Evolutionary conservation across 2,797 vertebrate genomes (phyloP).

Genomic region (Stomatorhinus walkeri): DNA sequence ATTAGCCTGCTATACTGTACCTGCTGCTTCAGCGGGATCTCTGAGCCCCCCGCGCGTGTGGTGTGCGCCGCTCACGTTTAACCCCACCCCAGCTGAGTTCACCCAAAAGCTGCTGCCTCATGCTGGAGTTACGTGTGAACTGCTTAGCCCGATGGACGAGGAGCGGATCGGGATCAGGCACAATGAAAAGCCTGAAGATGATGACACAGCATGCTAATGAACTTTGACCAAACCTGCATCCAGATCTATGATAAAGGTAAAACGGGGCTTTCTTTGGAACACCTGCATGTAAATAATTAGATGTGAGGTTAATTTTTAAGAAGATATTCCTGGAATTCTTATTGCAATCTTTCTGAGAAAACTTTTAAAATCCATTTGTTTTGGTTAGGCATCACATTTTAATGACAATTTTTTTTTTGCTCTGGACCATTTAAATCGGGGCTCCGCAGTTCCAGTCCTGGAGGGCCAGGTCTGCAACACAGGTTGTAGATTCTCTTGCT

Average conservation of each 20-base stretch:
- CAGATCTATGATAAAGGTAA: background rate
- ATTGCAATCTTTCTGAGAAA: background rate
- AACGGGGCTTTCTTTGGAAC: background rate
- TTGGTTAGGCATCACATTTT: background rate
- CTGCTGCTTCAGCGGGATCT: background rate
- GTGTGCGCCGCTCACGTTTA: constrained; percentile 21
- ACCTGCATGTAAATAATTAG: background rate
- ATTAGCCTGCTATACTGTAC: background rate
- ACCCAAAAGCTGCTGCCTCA: constrained; percentile 50
- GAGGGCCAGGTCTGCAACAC: background rate
- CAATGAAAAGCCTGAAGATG: background rate
- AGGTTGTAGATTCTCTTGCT: background rate
- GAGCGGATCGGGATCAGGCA: background rate
- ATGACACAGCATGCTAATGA: background rate
- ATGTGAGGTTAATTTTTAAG: background rate
- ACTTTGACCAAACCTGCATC: background rate
- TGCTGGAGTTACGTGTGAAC: constrained; percentile 47
- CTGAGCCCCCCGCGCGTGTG: background rate
- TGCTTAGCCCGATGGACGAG: constrained; percentile 19
- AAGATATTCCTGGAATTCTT: background rate
- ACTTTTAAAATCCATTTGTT: background rate
- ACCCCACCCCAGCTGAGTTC: constrained; percentile 45
- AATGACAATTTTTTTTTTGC: background rate
- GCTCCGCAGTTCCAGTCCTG: background rate
- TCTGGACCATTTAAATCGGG: background rate